Percentiles rank a stretch among this genome's conserved stretches.
Evolutionary conservation across 2,797 vertebrate genomes (phyloP).

Genomic region (Poliocrania exsul): DNA sequence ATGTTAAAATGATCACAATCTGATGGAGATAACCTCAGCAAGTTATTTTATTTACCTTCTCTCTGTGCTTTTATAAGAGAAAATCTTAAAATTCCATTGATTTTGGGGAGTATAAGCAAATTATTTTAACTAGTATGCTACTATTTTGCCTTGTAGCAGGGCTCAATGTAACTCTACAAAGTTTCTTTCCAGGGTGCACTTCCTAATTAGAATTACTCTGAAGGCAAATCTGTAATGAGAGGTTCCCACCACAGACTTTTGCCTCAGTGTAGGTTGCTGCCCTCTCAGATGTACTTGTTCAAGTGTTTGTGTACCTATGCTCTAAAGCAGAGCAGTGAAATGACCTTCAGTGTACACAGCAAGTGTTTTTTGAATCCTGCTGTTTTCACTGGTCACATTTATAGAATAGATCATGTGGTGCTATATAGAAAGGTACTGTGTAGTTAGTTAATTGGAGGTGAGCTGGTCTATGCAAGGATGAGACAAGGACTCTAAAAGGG

Average conservation of each 20-base stretch:
- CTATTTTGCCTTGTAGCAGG: constrained; percentile 8
- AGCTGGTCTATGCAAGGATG: neutral
- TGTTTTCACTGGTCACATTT: neutral
- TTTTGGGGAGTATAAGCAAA: constrained; percentile 39
- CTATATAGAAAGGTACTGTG: neutral
- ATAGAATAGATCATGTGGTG: neutral
- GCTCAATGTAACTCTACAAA: neutral
- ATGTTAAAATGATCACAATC: neutral
- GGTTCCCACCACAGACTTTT: neutral
- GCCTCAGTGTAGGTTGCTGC: neutral
- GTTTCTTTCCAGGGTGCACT: constrained; percentile 3
- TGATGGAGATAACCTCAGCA: neutral
- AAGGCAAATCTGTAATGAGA: neutral
- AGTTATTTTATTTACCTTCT: constrained; percentile 13
- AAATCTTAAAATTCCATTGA: constrained; percentile 35
- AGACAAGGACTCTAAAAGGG: neutral
- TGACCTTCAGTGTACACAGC: neutral
- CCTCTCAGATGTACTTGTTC: neutral
- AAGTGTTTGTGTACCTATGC: neutral
- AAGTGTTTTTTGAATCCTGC: neutral
- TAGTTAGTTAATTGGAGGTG: neutral
- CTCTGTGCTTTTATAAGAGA: neutral
- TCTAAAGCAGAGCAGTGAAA: neutral
- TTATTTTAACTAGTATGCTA: constrained; percentile 10
- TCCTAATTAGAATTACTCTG: constrained; percentile 4